phyloP scores from a whole-genome alignment of 1,140 invertebrate genomes.

The Colletes latitarsis region DNA sequence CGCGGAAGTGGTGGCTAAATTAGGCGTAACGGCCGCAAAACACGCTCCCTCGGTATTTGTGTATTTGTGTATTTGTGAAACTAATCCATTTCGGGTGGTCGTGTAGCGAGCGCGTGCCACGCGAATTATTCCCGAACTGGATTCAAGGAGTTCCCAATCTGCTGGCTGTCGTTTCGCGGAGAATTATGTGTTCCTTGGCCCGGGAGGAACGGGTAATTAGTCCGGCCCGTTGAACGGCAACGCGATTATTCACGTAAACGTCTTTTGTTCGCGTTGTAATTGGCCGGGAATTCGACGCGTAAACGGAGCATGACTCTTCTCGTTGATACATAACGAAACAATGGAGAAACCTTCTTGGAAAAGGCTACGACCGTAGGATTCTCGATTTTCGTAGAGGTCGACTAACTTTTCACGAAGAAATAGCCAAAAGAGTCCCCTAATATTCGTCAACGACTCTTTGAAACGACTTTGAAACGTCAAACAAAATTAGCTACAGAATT shows the following conservation, averaged over 20 bases:
- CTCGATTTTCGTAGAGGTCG: no score
- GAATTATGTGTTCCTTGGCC: conserved; percentile 53
- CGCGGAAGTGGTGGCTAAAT: conserved; percentile 48
- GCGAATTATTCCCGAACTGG: conserved; percentile 3
- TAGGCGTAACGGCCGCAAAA: conserved; percentile 55
- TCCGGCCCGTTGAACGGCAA: conserved; percentile 48
- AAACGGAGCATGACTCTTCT: neutral
- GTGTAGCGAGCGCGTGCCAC: conserved; percentile 12
- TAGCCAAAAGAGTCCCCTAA: no score
- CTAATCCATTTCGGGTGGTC: conserved; percentile 52
- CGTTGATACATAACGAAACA: neutral
- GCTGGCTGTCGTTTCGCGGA: conserved; percentile 54
- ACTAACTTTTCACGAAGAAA: no score
- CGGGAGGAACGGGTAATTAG: conserved; percentile 52
- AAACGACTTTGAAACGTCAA: no score
- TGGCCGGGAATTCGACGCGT: conserved; percentile 8
- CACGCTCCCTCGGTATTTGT: conserved; percentile 20
- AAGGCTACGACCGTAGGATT: no score
- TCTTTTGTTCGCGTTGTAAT: conserved; percentile 50
- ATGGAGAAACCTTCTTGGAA: neutral
- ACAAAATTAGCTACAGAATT: no score
- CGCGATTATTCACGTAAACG: conserved; percentile 58
- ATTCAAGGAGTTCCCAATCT: conserved; percentile 59
- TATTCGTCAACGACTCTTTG: no score
- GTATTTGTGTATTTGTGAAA: conserved; percentile 60